Evolutionary conservation across 2,113 vertebrate species (phyloP), one percentile per base, ranked within the genome.

Genomic region (Scatophagus argus): DNA sequence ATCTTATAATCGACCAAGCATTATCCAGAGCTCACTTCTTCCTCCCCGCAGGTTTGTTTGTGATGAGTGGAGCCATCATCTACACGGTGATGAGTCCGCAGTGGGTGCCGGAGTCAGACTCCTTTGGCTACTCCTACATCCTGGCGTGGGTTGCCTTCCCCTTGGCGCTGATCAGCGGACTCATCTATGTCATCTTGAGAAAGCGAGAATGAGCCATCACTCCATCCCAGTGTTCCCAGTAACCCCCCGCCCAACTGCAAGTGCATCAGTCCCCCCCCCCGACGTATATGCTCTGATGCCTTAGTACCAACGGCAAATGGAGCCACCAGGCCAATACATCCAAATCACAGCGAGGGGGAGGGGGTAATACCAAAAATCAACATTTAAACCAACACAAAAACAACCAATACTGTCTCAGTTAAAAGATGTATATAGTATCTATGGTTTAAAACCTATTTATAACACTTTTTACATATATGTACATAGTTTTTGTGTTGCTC

Each of bases 381-480:
- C 79, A 84, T 72, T 60, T 34, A 87, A 67, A 81, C 82, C 85
- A 88, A 93, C 86, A 91, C 90, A 92, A 82, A 91, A 93, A 91
- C 89, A 88, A 93, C 87, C 88, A 93, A 95, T 94, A 94, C 93
- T 96, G 94, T 96, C 95, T 96, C 95, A 93, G 96, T 95, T 92
- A 94, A 95, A 99, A 97, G 97, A 96, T 99, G 98, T 99, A 99
- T 97, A 99, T 99, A 99, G 95, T 99, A 97, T 97, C 96, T 97
- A 96, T 94, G 97, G 97, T 99, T 99, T 98, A 97, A 98, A 99
- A 96, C 97, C 96, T 99, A 99, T 99, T 99, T 99, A 99, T 99
- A 99, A 99, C 98, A 98, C 98, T 98, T 99, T 99, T 98, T 99
- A 99, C 97, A 98, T 98, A 93, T 95, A 96, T 99, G 97, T 99